A percentile compares a stretch with the other conserved stretches of the same genome.
These are phyloP conservation scores for Tetrax tetrax DNA, from an alignment of 2,113 vertebrate species.

Conservation along the genomic window DNA sequence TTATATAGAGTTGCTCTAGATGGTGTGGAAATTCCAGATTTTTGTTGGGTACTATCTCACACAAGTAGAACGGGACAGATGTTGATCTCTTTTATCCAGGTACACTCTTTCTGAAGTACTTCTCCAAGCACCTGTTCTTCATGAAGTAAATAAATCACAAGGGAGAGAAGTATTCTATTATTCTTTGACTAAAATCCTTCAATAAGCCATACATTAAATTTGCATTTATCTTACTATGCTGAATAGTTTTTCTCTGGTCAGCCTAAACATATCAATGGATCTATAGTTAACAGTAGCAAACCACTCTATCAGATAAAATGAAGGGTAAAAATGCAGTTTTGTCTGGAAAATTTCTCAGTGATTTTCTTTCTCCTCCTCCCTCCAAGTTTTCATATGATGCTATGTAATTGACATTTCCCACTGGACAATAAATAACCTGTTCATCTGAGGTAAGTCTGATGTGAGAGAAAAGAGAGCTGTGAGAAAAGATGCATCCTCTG, in stretches of 20 bases:
- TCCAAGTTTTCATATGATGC: conserved; percentile 15
- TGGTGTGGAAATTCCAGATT: neutral
- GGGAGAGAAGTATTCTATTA: neutral
- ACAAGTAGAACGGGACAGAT: neutral
- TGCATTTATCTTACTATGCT: neutral
- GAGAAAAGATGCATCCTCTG: conserved; percentile 27
- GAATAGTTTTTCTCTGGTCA: neutral
- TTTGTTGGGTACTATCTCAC: neutral
- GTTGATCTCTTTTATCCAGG: neutral
- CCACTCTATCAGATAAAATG: conserved; percentile 42
- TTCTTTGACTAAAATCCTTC: neutral
- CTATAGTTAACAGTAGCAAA: conserved; percentile 9
- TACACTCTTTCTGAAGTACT: neutral
- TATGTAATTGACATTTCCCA: conserved; percentile 4
- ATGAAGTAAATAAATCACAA: neutral
- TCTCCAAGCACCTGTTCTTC: neutral
- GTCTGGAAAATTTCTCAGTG: conserved; percentile 6
- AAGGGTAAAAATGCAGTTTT: conserved; percentile 37
- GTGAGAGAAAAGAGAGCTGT: neutral
- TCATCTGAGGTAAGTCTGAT: neutral
- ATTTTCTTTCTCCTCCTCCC: neutral
- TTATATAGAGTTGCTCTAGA: neutral
- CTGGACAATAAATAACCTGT: conserved; percentile 34
- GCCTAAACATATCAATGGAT: neutral
- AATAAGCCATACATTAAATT: neutral